Evolutionary conservation across 2,113 vertebrate species (phyloP).

Genomic region (Myiagra hebetior): DNA sequence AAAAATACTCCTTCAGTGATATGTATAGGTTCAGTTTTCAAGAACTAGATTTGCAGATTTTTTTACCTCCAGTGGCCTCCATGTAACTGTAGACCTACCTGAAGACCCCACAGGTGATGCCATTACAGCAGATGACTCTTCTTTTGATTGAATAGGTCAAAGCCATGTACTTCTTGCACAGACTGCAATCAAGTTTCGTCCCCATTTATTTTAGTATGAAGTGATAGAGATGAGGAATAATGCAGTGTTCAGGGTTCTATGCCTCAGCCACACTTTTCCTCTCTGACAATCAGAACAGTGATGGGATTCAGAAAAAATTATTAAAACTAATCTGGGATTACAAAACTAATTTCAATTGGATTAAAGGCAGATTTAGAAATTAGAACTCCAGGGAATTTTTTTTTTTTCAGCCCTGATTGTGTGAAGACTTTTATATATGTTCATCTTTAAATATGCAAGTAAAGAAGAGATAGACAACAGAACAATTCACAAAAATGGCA

Average conservation of each 20-base stretch:
- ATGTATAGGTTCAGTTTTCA: not conserved
- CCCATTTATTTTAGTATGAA: not conserved
- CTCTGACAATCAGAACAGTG: not conserved
- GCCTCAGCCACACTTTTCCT: not conserved
- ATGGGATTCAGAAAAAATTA: not conserved
- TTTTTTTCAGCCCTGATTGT: not conserved
- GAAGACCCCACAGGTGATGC: not conserved
- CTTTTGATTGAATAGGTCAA: not conserved
- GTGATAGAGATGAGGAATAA: not conserved
- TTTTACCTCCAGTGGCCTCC: not conserved
- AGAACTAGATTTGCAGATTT: not conserved
- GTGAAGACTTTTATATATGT: not conserved
- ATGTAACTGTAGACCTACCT: not conserved
- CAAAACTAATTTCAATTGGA: not conserved
- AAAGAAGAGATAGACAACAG: not conserved
- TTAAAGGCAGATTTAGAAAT: not conserved
- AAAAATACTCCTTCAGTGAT: not conserved
- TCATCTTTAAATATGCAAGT: not conserved
- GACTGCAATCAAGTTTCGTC: not conserved
- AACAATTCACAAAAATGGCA: not conserved
- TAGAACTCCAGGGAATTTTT: not conserved
- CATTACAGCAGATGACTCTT: not conserved
- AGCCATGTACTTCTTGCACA: not conserved
- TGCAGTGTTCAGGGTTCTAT: not conserved
- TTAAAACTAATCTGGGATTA: not conserved